Percentiles rank a stretch among this genome's conserved stretches.
Evolutionary conservation across 1,140 invertebrate species (phyloP).

Genomic region (Chironomus tepperi): DNA sequence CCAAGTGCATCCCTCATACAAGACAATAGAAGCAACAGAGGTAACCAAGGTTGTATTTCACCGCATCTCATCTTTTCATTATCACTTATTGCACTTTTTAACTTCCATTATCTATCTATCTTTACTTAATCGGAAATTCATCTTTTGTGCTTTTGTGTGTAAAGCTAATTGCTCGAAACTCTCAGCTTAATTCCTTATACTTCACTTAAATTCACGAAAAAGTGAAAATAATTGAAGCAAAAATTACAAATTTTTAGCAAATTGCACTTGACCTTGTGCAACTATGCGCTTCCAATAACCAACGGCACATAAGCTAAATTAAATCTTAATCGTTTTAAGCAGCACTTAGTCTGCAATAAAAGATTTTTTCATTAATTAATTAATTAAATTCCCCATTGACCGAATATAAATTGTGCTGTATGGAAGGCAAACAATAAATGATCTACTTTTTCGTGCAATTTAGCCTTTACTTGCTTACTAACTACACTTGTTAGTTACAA

Average conservation of each 20-base stretch:
- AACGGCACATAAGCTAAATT: no score
- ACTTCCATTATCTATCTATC: neutral
- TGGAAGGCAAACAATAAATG: neutral
- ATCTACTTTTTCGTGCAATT: neutral
- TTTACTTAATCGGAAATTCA: neutral
- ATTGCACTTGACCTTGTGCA: constrained; percentile 3
- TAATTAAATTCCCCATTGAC: constrained; percentile 14
- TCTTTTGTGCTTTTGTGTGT: no score
- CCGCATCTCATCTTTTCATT: neutral
- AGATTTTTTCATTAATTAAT: constrained; percentile 10
- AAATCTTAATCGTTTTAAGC: no score
- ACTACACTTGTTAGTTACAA: no score
- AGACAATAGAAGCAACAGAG: constrained; percentile 5
- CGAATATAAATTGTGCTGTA: neutral
- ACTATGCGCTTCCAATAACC: no score
- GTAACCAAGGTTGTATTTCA: constrained; percentile 22
- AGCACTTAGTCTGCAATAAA: neutral
- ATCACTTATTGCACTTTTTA: neutral
- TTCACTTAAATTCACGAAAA: neutral
- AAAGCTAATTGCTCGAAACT: no score
- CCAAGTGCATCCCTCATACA: neutral
- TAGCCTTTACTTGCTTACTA: neutral
- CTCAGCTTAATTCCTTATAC: neutral
- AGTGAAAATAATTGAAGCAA: neutral
- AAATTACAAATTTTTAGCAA: neutral